Base-by-base conservation (phyloP, 2,113 vertebrate genomes). In the Amia ocellicauda region DNA sequence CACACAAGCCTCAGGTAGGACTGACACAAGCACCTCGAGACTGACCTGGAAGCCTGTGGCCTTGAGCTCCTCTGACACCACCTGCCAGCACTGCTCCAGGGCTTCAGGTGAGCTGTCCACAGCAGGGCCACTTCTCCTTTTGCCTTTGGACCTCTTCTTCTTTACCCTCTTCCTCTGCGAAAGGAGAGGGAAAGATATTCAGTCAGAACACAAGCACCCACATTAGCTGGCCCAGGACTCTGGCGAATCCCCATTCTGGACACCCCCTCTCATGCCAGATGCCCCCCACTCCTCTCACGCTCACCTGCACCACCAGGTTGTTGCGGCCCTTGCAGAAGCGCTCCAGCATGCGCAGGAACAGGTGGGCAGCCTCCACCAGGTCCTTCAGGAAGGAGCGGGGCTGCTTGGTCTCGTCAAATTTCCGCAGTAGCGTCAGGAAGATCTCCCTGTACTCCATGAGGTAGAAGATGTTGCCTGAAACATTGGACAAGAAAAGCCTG, bases 371-470 rank as follows among this genome's bases (percentile, higher is more conserved):
- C 81, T 98, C 97, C 60, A 98, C 91, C 74, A 99, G 76, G 78
- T 98, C 95, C 64, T 83, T 78, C 53, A 98, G 83, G 78, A 96
- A 98, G 2, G 93, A 91, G 0, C 70, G 86, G 0, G 96, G 94
- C 74, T 99, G 97, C 60, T 64, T 91, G 47, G 88, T 86, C 76
- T 91, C 93, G 2, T 99, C 92, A 1, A 93, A 98, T 74, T 96
- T 98, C 36, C 96, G 91, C 70, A 99, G 86, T 49, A 99, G 84
- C 0, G 95, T 76, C 7, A 98, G 83, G 79, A 99, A 97, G 27
- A 99, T 92, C 73, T 99, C 96, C 52, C 97, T 88, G 78, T 92
- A 98, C 52, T 99, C 97, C 96, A 96, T 96, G 76, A 98, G n/a
- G 73, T 98, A 99, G 82, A 99, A 98, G 67, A 99, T 94, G 71